Conservation (phyloP, 2,113 vertebrate genomes). For the Empidonax alnorum region DNA sequence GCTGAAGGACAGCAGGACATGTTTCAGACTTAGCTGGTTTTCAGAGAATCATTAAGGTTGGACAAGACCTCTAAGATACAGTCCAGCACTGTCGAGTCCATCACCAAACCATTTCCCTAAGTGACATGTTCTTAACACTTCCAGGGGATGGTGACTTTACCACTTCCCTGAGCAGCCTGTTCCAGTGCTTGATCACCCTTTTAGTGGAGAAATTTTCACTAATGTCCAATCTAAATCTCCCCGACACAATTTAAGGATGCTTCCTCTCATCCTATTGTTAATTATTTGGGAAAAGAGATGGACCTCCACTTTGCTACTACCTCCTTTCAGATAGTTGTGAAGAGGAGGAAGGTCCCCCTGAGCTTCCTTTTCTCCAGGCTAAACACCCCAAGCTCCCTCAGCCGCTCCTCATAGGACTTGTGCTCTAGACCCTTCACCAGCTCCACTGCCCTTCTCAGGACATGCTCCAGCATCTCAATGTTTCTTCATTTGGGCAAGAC, state of each 20-base stretch:
- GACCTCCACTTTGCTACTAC: not conserved
- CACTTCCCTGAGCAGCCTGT: not conserved
- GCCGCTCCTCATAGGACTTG: not conserved
- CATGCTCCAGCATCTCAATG: not conserved
- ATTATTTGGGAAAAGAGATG: not conserved
- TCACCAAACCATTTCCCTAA: not conserved
- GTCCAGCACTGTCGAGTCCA: not conserved
- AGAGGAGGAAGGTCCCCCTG: not conserved
- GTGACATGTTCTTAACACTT: not conserved
- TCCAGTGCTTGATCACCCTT: not conserved
- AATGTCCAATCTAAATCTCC: not conserved
- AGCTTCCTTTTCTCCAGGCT: not conserved
- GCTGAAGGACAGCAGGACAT: not conserved
- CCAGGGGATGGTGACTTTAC: not conserved
- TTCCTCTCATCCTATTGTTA: not conserved
- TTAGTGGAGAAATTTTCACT: not conserved
- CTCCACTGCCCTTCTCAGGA: not conserved
- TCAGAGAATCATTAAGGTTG: not conserved
- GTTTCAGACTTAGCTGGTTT: not conserved
- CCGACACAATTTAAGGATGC: not conserved
- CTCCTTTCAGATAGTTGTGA: not conserved
- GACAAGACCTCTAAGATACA: not conserved
- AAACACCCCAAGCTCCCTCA: not conserved
- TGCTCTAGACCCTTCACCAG: not conserved
- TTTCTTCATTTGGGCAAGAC: not conserved